phyloP scores from a whole-genome alignment of 2,113 vertebrate genomes.

The Talpa occidentalis region DNA sequence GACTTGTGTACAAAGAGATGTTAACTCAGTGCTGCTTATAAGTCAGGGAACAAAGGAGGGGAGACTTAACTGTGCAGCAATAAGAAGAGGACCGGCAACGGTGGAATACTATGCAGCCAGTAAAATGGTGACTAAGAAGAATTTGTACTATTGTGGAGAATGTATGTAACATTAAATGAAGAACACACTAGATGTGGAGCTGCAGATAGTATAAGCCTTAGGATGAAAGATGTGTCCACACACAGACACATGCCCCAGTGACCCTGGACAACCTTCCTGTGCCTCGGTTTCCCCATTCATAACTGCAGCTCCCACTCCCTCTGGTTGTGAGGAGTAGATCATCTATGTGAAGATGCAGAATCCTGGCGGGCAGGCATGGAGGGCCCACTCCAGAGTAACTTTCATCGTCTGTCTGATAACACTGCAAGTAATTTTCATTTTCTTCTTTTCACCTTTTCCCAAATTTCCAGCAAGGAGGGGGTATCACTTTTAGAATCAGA shows the following conservation, averaged over 20 bases:
- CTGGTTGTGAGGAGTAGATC: accelerated
- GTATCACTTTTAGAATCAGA: not conserved
- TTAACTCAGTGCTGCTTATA: not conserved
- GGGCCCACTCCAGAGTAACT: too few species aligned
- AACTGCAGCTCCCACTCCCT: not conserved
- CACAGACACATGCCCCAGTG: accelerated
- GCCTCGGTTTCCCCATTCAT: not conserved
- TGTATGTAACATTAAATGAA: not conserved
- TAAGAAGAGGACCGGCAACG: not conserved
- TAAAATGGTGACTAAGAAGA: not conserved
- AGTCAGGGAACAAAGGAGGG: too few species aligned
- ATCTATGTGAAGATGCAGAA: not conserved
- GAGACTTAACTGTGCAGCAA: not conserved
- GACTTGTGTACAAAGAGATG: not conserved
- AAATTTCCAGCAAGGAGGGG: not conserved
- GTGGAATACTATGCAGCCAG: not conserved
- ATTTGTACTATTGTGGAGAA: not conserved
- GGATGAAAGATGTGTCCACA: not conserved
- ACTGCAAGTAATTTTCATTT: not conserved
- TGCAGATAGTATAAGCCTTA: not conserved
- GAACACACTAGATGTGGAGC: not conserved
- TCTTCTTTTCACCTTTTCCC: not conserved
- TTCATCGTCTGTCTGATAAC: not conserved
- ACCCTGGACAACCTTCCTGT: not conserved
- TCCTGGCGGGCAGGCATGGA: accelerated